Base-by-base conservation (phyloP, 2,888 invertebrate genomes). In the Lypha dubia region DNA sequence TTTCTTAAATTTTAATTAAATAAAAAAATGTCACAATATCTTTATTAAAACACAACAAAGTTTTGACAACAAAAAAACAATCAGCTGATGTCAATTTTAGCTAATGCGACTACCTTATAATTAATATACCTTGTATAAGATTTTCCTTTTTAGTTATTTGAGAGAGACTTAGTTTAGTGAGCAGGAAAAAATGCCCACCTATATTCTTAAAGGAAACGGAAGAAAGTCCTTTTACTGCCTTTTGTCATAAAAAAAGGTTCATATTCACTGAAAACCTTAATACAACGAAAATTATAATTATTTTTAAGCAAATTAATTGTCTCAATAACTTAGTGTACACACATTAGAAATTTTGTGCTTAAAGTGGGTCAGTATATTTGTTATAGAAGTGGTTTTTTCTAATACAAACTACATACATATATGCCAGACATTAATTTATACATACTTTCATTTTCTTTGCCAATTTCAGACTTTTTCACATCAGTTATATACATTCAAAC, bases 321-420 rank as follows among this genome's bases (percentile, higher is more conserved):
- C 35, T 51, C 24, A 11, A 58, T 35, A 44, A 22, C 24, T 35
- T 41, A 70, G 77, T 63, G 76, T 74, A 81, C 63, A 79, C 58
- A 80, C 74, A 49, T 68, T 53, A 56, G 20, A 74, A 79, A 70
- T 49, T 81, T 56, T 74, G 46, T 65, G 49, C 15, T 74, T 71
- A 81, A 84, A 84, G 73, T 84, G 84, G 84, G 84, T 84, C 81
- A 84, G 84, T 81, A 81, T 74, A 77, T 67, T 73, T 62, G 65
- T 71, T 77, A 63, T 77, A 77, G 5, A 84, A 84, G 60, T 70
- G 60, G 32, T 63, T 70, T 70, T 80, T 81, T 62, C 46, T 44
- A 46, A 24, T 9, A 53, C 74, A 53, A 80, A 67, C 20, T 60
- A 32, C 35, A 17, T 60, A 32, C 35, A 17, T 68, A 67, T 28